Evolutionary conservation across 1,140 invertebrate species (phyloP).

Genomic region (Homarus americanus): DNA sequence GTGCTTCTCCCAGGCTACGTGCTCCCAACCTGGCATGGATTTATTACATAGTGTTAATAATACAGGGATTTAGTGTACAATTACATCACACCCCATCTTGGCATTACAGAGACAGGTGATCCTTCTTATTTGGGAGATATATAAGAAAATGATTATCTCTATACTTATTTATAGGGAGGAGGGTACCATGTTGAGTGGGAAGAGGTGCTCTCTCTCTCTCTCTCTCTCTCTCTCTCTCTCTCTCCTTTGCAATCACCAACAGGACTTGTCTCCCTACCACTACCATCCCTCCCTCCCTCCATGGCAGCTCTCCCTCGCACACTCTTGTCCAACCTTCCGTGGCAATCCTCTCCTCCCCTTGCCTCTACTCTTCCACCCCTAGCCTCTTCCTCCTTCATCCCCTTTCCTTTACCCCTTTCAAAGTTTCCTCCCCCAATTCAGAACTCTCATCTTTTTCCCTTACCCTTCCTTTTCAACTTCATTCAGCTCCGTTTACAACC

Average conservation of each 20-base stretch:
- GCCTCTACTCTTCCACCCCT: not conserved
- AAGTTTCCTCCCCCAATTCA: not conserved
- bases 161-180: too few species aligned
- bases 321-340: not conserved
- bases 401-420: not conserved
- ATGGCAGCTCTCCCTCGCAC: not conserved
- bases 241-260: not conserved
- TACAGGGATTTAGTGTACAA: too few species aligned
- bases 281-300: not conserved
- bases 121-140: too few species aligned
- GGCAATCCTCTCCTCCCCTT: not conserved
- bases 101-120: too few species aligned
- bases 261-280: too few species aligned
- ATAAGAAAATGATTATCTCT: too few species aligned
- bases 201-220: not conserved
- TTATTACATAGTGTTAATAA: too few species aligned
- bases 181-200: too few species aligned
- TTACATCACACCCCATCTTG: too few species aligned
- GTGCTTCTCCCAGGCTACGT: too few species aligned
- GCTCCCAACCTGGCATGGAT: too few species aligned
- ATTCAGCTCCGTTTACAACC: not conserved
- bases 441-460: not conserved
- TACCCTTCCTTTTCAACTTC: not conserved
- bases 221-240: not conserved
- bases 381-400: not conserved